Conservation (phyloP, 2,888 invertebrate species). For the Ypsolopha scabrella region DNA sequence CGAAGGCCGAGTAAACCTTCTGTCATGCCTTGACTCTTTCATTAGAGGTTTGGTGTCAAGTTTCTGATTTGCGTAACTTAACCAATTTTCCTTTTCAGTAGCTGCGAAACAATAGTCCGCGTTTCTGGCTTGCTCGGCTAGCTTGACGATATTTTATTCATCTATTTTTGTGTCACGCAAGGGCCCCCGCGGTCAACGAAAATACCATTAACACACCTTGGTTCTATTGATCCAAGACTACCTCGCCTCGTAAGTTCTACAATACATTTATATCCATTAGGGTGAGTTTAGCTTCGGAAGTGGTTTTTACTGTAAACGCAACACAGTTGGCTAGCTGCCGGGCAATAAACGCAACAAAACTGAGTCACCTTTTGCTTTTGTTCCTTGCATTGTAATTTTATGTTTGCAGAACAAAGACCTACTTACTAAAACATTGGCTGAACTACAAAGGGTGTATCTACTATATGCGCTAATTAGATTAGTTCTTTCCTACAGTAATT, state of each 20-base stretch:
- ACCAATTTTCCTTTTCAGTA: background rate
- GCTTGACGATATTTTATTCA: constrained; percentile 8
- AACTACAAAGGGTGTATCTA: no score
- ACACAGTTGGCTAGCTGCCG: background rate
- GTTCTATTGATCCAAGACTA: constrained; percentile 24
- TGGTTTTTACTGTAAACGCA: background rate
- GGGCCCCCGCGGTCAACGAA: constrained; percentile 10
- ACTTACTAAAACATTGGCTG: no score
- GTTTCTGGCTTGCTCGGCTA: constrained; percentile 1
- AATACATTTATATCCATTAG: background rate
- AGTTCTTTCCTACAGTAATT: no score
- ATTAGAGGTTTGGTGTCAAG: constrained; percentile 14
- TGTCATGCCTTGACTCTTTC: constrained; percentile 25
- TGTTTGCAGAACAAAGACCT: background rate
- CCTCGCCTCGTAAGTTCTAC: background rate
- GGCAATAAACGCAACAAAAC: background rate
- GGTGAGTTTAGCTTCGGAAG: background rate
- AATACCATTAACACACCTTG: constrained; percentile 26
- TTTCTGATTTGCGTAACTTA: background rate
- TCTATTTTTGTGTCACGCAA: constrained; percentile 18
- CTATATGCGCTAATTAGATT: no score
- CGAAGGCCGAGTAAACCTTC: constrained; percentile 45
- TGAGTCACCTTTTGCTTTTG: background rate
- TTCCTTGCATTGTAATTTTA: background rate
- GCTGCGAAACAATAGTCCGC: background rate